Evolutionary conservation across 2,113 vertebrate genomes (phyloP).

Genomic region (Chloropsis hardwickii): DNA sequence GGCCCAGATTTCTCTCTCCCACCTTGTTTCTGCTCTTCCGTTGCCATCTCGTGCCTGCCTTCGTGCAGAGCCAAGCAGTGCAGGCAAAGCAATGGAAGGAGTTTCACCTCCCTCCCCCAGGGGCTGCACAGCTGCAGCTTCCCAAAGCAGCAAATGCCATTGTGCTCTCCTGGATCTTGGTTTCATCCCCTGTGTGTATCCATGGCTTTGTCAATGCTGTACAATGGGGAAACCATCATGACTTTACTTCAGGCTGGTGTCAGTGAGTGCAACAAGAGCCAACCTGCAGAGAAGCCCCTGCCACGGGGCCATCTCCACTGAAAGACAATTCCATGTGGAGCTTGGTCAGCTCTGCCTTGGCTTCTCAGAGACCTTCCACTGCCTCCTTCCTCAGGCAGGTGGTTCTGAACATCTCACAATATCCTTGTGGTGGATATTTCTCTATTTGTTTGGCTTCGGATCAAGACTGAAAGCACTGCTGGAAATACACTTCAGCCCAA

Average conservation of each 20-base stretch:
- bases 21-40: neutral
- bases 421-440: neutral
- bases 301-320: neutral
- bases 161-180: neutral
- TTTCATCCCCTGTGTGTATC: neutral
- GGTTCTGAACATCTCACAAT: neutral
- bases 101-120: neutral
- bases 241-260: neutral
- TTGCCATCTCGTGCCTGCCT: neutral
- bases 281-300: neutral
- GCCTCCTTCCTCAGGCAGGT: neutral
- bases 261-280: rapidly evolving
- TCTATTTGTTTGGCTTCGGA: neutral
- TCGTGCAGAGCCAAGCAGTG: neutral
- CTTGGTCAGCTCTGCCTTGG: neutral
- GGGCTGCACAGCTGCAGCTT: neutral
- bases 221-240: neutral
- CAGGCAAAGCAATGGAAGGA: neutral
- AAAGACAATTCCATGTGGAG: neutral
- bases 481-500: constrained; percentile 34
- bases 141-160: neutral
- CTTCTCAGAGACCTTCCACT: neutral
- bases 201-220: neutral
- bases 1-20: neutral
- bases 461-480: neutral